Evolutionary conservation across 2,113 vertebrate genomes (phyloP).

Genomic region (Myotis lucifugus): DNA sequence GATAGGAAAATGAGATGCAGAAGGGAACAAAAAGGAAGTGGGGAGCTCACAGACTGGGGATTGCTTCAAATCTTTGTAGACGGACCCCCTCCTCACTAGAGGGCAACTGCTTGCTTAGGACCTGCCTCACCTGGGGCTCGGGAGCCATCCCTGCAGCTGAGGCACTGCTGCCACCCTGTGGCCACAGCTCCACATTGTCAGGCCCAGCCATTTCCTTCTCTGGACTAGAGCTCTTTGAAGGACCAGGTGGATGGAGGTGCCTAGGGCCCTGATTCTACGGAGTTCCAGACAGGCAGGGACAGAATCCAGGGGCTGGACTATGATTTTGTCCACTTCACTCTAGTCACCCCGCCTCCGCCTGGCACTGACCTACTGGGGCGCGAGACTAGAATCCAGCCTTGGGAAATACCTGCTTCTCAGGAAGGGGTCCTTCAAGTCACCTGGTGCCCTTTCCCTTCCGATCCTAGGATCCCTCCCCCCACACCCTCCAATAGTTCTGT

Average conservation of each 20-base stretch:
- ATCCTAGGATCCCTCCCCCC: background rate
- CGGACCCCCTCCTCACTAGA: background rate
- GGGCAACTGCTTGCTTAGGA: too few relatives aligned
- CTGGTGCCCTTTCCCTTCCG: background rate
- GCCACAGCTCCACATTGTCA: background rate
- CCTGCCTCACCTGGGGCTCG: background rate
- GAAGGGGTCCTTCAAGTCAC: background rate
- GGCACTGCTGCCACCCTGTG: constrained; percentile 78
- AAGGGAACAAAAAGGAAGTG: background rate
- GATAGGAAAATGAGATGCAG: background rate
- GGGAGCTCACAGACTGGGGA: background rate
- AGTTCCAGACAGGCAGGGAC: background rate
- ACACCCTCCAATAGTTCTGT: background rate
- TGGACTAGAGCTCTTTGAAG: background rate
- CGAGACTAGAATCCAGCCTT: background rate
- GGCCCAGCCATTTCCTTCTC: background rate
- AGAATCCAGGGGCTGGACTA: background rate
- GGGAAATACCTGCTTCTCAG: background rate
- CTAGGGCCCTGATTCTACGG: background rate
- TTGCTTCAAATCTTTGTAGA: background rate
- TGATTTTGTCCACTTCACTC: background rate
- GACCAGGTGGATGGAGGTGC: background rate
- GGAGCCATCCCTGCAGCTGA: background rate
- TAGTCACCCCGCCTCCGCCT: background rate
- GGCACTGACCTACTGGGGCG: background rate